Evolutionary conservation across 2,797 vertebrate genomes (phyloP), one percentile per base, ranked within the genome.

Genomic region (Alfaro cultratus): DNA sequence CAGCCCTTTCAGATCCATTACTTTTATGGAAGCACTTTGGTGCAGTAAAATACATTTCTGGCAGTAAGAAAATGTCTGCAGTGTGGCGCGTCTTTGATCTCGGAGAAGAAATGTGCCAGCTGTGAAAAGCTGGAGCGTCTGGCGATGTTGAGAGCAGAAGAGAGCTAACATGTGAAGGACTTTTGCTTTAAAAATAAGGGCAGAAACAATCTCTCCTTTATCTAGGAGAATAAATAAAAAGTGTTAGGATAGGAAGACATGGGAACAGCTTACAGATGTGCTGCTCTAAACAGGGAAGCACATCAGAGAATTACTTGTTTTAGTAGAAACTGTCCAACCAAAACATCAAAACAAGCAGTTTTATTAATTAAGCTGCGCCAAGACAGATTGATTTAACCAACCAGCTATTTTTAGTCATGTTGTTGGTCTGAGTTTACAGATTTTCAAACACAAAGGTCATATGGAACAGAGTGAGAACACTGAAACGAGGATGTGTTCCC

Each of bases 41-140:
- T 87, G 89, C 87, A 92, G 87, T 90, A 87, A 91, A 92, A 93
- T 86, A 90, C 81, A 86, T 89, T 89, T 92, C 83, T 88, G 81
- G 84, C 88, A 91, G 83, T 74, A 80, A 71, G 76, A 83, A 85
- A 86, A 90, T 83, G 86, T 90, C 89, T 90, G 92, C 91, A 90
- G 86, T 80, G 87, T 91, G 83, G 43, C 68, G 85, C 76, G 78
- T 81, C 85, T 92, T 92, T 92, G 88, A 92, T 92, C 91, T 91
- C 76, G 70, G 83, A 47, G 80, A 89, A 90, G 91, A 90, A 78
- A 87, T 80, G 83, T 87, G 87, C 89, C 91, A 91, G 85, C 91
- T 88, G 83, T 87, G 86, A 83, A 83, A 85, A 84, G 86, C 80
- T 80, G 64, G 85, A 75, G 86, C 78, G 86, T 84, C 85, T 88